Evolutionary conservation across 2,888 invertebrate genomes (phyloP).

Genomic region (Lamproptera curius): DNA sequence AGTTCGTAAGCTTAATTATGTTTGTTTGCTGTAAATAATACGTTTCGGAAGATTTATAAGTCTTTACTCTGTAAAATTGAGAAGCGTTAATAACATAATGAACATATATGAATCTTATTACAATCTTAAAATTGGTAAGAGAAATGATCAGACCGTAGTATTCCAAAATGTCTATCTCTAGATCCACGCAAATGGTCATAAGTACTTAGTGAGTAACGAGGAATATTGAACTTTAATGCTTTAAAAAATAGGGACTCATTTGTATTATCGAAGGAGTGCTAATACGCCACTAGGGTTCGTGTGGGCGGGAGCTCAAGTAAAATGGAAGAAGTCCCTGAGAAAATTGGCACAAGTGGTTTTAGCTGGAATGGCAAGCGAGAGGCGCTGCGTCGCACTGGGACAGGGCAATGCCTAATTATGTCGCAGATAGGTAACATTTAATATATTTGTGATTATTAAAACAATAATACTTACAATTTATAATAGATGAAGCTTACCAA

Average conservation of each 20-base stretch:
- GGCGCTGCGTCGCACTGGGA: slow-evolving; percentile 42
- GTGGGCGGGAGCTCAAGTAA: slow-evolving; percentile 63
- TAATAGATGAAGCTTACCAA: too few relatives aligned
- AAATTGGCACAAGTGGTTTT: slow-evolving; percentile 79
- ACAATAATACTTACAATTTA: too few relatives aligned
- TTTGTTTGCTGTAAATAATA: too few relatives aligned
- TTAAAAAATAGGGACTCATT: slow-evolving; percentile 20
- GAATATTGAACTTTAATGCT: slow-evolving; percentile 40
- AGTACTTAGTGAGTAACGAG: slow-evolving; percentile 20
- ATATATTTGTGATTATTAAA: too few relatives aligned
- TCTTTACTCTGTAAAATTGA: too few relatives aligned
- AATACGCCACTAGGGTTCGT: slow-evolving; percentile 47
- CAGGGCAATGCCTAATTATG: too few relatives aligned
- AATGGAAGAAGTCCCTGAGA: slow-evolving; percentile 74
- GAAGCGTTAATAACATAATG: slow-evolving; percentile 2
- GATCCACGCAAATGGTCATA: slow-evolving; percentile 30
- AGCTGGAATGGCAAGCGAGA: slow-evolving; percentile 52
- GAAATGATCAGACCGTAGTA: slow-evolving; percentile 67
- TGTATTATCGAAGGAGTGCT: slow-evolving; percentile 37
- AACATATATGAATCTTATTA: slow-evolving; percentile 47
- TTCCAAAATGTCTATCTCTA: slow-evolving; percentile 44
- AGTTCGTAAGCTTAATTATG: too few relatives aligned
- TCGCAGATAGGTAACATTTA: too few relatives aligned
- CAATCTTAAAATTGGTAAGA: slow-evolving; percentile 62
- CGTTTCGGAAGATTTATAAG: too few relatives aligned